Evolutionary conservation across 2,113 vertebrate genomes (phyloP).

Genomic region (Xyrauchen texanus): DNA sequence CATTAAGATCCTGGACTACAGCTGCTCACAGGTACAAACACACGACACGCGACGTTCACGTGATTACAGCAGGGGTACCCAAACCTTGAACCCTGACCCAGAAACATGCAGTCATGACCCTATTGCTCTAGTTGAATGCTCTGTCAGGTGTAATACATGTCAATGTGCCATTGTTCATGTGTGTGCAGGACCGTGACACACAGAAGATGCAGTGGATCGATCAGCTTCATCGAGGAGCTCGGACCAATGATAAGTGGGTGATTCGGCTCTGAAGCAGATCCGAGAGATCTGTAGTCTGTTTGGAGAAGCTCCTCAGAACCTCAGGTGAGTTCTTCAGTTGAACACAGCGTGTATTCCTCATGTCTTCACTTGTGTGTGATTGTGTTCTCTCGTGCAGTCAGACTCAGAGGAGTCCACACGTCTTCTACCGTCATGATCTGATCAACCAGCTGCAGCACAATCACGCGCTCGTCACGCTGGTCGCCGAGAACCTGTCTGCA

Average conservation of each 20-base stretch:
- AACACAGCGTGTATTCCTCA: too few relatives aligned
- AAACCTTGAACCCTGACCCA: too few relatives aligned
- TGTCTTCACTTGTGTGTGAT: too few relatives aligned
- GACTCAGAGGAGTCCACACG: conserved; percentile 94
- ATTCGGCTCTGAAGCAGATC: conserved; percentile 97
- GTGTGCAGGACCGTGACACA: conserved; percentile 89
- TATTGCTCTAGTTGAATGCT: too few relatives aligned
- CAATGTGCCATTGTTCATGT: too few relatives aligned
- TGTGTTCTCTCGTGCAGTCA: conserved; percentile 77
- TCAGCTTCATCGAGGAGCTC: conserved; percentile 98
- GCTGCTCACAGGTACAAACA: conserved; percentile 90
- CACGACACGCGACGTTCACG: too few relatives aligned
- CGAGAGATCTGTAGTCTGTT: conserved; percentile 99
- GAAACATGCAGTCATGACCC: too few relatives aligned
- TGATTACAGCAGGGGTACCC: too few relatives aligned
- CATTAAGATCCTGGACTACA: conserved; percentile 98
- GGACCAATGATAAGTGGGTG: conserved; percentile 99
- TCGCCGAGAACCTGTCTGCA: conserved; percentile 96
- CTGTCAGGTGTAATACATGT: too few relatives aligned
- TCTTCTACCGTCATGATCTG: conserved; percentile 97
- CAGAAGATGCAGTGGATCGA: conserved; percentile 99
- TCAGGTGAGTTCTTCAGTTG: conserved; percentile 77
- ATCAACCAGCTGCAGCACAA: conserved; percentile 99
- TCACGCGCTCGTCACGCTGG: conserved; percentile 94
- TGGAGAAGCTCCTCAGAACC: conserved; percentile 97